Conservation (phyloP, 1,140 invertebrate species). For the Papilio polyxenes region DNA sequence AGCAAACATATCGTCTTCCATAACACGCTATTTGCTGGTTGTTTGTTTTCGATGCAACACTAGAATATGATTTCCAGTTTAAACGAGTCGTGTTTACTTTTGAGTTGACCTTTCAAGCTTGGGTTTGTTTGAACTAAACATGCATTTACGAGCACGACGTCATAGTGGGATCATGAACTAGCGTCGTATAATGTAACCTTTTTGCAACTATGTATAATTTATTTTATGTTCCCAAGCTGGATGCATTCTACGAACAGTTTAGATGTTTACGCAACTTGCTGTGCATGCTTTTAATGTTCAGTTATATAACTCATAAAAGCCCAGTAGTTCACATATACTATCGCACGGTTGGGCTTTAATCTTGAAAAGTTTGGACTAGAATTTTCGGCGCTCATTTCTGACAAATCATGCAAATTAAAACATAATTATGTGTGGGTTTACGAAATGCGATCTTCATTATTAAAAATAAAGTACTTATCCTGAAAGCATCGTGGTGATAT, state of each 20-base stretch:
- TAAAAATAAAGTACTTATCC: too few relatives aligned
- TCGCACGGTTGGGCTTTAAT: not conserved
- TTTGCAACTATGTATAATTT: conserved; percentile 21
- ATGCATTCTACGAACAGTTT: conserved; percentile 1
- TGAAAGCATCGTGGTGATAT: too few relatives aligned
- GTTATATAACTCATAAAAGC: not conserved
- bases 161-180: conserved; percentile 30
- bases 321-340: not conserved
- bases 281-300: conserved; percentile 4
- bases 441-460: too few relatives aligned
- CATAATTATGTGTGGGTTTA: too few relatives aligned
- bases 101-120: conserved; percentile 33
- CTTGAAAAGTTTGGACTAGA: not conserved
- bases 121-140: conserved; percentile 35
- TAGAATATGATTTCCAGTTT: conserved; percentile 35
- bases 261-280: not conserved
- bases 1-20: conserved; percentile 12
- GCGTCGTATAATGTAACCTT: conserved; percentile 31
- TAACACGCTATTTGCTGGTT: conserved; percentile 13
- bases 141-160: conserved; percentile 37
- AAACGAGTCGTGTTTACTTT: conserved; percentile 32
- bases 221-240: conserved; percentile 6
- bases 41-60: conserved; percentile 25
- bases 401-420: too few relatives aligned
- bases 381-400: too few relatives aligned